phyloP scores from a whole-genome alignment of 2,113 vertebrate genomes.

The Gallinago undulata region DNA sequence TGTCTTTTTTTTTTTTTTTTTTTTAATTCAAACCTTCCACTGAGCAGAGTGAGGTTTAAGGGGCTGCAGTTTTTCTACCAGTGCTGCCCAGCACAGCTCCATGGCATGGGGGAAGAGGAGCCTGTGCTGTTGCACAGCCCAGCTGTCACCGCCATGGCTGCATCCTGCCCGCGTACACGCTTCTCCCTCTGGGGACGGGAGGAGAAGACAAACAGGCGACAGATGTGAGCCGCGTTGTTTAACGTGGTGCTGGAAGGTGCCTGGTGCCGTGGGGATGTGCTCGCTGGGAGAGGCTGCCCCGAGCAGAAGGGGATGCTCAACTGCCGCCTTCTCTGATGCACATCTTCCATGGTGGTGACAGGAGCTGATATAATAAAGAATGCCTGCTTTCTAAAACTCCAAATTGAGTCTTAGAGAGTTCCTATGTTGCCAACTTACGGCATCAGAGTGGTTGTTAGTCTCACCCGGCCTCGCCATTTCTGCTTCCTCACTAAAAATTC shows the following conservation, averaged over 20 bases:
- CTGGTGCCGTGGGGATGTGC: not conserved
- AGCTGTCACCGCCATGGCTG: conserved; percentile 17
- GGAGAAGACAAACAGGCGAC: conserved; percentile 25
- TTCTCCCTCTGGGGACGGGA: conserved; percentile 12
- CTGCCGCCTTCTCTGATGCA: fast-evolving
- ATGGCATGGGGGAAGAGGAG: not conserved
- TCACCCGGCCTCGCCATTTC: not conserved
- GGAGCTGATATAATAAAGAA: not conserved
- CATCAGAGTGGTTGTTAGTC: fast-evolving
- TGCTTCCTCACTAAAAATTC: not conserved
- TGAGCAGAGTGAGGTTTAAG: not conserved
- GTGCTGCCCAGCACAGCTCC: not conserved
- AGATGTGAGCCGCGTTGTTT: conserved; percentile 37
- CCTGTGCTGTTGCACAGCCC: not conserved
- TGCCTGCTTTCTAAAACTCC: too few relatives aligned
- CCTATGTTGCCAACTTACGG: too few relatives aligned
- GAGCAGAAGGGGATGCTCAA: not conserved
- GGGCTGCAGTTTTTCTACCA: not conserved
- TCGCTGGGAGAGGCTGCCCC: not conserved
- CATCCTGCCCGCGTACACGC: not conserved
- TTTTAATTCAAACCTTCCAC: not conserved
- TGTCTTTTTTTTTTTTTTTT: not conserved
- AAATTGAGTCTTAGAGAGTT: too few relatives aligned
- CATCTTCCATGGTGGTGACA: fast-evolving
- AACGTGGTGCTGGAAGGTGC: not conserved